Evolutionary conservation across 1,140 invertebrate genomes (phyloP).

Genomic region (Laupala kohalensis): DNA sequence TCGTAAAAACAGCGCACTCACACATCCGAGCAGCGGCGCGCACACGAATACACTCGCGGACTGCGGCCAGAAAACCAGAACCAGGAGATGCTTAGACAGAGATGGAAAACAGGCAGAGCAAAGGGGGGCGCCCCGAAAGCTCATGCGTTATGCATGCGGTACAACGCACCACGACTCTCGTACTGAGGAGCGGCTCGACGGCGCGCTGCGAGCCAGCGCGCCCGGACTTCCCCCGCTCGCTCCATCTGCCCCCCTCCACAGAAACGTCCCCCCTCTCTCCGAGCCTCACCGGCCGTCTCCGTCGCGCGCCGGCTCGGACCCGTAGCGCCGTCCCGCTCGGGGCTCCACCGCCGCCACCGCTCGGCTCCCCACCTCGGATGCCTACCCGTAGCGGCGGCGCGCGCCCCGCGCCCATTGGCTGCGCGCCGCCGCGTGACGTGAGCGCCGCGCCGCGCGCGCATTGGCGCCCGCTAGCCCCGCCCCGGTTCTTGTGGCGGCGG

Average conservation of each 20-base stretch:
- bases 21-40: slow-evolving; percentile 3
- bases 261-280: background rate
- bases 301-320: background rate
- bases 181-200: slow-evolving; percentile 6
- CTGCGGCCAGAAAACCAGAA: background rate
- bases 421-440: background rate
- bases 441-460: background rate
- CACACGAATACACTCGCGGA: background rate
- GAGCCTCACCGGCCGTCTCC: background rate
- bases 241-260: too few species aligned
- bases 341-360: background rate
- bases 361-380: background rate
- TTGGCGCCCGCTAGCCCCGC: background rate
- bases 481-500: background rate
- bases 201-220: background rate
- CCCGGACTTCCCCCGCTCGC: slow-evolving; percentile 15
- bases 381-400: background rate
- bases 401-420: background rate
- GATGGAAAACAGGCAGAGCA: background rate
- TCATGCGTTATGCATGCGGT: slow-evolving; percentile 42
- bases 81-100: background rate
- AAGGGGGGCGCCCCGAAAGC: slow-evolving; percentile 14
- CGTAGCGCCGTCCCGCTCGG: background rate
- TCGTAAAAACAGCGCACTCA: slow-evolving; percentile 7
- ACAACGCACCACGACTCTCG: slow-evolving; percentile 8